A percentile compares a stretch with the other conserved stretches of the same genome.
These are phyloP conservation scores for Malthinus flaveolus DNA, from an alignment of 2,888 invertebrate genomes.

Conservation along the genomic window DNA sequence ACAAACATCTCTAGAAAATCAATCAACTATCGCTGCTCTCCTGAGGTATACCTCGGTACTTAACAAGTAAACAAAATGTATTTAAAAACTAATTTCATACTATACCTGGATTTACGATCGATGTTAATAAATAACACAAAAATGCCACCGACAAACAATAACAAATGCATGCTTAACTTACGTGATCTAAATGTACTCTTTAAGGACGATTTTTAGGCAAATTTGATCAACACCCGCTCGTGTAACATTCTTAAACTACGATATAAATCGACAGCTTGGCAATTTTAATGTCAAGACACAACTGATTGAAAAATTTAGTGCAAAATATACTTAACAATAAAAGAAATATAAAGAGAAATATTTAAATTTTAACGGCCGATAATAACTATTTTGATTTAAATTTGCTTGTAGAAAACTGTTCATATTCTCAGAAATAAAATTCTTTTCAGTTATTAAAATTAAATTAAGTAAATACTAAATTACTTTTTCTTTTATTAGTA, in stretches of 20 bases:
- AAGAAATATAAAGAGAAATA: too few relatives aligned
- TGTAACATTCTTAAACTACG: background rate
- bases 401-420: too few relatives aligned
- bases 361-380: too few relatives aligned
- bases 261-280: background rate
- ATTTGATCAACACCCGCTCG: background rate
- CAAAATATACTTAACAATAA: too few relatives aligned
- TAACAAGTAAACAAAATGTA: background rate
- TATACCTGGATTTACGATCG: background rate
- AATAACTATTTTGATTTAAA: too few relatives aligned
- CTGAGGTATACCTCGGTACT: constrained; percentile 17
- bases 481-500: too few relatives aligned
- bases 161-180: constrained; percentile 19
- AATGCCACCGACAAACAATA: constrained; percentile 4
- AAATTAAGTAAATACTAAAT: too few relatives aligned
- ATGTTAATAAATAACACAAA: too few relatives aligned
- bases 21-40: constrained; percentile 20
- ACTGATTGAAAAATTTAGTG: too few relatives aligned
- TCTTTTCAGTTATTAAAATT: too few relatives aligned
- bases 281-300: background rate
- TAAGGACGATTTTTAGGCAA: background rate
- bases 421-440: too few relatives aligned
- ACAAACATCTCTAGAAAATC: background rate
- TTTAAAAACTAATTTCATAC: background rate
- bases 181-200: constrained; percentile 5